Evolutionary conservation across 1,140 invertebrate genomes (phyloP).

Genomic region (Atta cephalotes): DNA sequence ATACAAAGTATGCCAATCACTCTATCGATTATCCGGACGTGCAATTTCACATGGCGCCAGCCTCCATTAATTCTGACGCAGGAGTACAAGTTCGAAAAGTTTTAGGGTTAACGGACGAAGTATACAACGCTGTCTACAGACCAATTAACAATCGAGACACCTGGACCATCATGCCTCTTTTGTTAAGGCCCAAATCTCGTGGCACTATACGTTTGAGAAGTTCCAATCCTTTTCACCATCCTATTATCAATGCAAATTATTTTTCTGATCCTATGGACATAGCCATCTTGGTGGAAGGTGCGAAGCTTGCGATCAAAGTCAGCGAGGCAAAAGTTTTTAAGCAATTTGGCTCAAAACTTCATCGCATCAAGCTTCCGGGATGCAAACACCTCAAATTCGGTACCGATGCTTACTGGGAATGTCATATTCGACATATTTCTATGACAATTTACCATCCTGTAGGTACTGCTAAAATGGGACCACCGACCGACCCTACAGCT

Average conservation of each 20-base stretch:
- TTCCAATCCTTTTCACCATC: slow-evolving; percentile 94
- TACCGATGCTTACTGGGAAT: slow-evolving; percentile 94
- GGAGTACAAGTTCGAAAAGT: slow-evolving; percentile 92
- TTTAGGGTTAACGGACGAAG: slow-evolving; percentile 92
- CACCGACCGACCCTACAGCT: slow-evolving; percentile 90
- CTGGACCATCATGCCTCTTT: slow-evolving; percentile 94
- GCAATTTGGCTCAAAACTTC: slow-evolving; percentile 92
- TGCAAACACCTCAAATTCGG: slow-evolving; percentile 91
- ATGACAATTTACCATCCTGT: slow-evolving; percentile 95
- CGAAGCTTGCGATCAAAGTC: slow-evolving; percentile 91
- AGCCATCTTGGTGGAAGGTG: slow-evolving; percentile 93
- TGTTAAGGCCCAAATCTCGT: slow-evolving; percentile 92
- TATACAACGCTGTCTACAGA: slow-evolving; percentile 92
- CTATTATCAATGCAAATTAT: slow-evolving; percentile 96
- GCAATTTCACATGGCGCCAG: slow-evolving; percentile 95
- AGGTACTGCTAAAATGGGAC: slow-evolving; percentile 95
- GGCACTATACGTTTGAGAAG: slow-evolving; percentile 92
- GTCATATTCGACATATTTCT: slow-evolving; percentile 93
- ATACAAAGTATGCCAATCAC: slow-evolving; percentile 92
- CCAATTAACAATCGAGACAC: slow-evolving; percentile 92
- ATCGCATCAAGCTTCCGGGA: slow-evolving; percentile 91
- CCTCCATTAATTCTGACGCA: slow-evolving; percentile 93
- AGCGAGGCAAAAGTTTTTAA: slow-evolving; percentile 92
- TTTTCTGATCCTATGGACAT: slow-evolving; percentile 93
- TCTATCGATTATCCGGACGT: slow-evolving; percentile 93